phyloP scores from a whole-genome alignment of 1,140 invertebrate genomes.

The Thalassaphorura encarpata region DNA sequence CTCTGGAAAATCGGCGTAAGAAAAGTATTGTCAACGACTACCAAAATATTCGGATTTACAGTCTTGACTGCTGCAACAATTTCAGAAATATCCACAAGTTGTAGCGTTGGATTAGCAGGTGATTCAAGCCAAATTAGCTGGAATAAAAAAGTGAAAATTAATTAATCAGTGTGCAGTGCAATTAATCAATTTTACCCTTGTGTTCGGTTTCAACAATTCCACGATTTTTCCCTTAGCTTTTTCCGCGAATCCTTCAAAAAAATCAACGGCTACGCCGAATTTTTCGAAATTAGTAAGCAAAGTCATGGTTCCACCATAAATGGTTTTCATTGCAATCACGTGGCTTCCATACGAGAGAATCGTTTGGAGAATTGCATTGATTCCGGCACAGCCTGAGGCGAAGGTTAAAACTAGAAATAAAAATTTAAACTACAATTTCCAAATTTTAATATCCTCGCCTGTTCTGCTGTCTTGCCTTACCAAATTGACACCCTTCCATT shows the following conservation, averaged over 20 bases:
- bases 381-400: slow-evolving; percentile 82
- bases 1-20: background rate
- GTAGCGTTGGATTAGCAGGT: slow-evolving; percentile 93
- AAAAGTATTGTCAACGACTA: slow-evolving; percentile 83
- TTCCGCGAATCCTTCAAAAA: slow-evolving; percentile 74
- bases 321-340: slow-evolving; percentile 79
- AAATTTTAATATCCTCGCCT: too few species aligned
- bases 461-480: too few species aligned
- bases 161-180: too few species aligned
- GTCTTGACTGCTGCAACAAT: slow-evolving; percentile 53
- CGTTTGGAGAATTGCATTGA: slow-evolving; percentile 58
- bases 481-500: slow-evolving; percentile 80
- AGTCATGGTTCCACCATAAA: slow-evolving; percentile 85
- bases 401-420: slow-evolving; percentile 53
- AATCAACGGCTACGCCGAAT: slow-evolving; percentile 56
- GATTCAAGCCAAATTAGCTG: slow-evolving; percentile 94
- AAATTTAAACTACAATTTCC: too few species aligned
- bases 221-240: slow-evolving; percentile 53
- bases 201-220: slow-evolving; percentile 69
- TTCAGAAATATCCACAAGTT: slow-evolving; percentile 79
- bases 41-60: slow-evolving; percentile 54
- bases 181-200: too few species aligned
- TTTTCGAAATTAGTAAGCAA: slow-evolving; percentile 42
- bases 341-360: slow-evolving; percentile 79
- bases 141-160: slow-evolving; percentile 9